Base-by-base conservation (phyloP, 2,797 vertebrate species). In the Tokudaia muenninki region DNA sequence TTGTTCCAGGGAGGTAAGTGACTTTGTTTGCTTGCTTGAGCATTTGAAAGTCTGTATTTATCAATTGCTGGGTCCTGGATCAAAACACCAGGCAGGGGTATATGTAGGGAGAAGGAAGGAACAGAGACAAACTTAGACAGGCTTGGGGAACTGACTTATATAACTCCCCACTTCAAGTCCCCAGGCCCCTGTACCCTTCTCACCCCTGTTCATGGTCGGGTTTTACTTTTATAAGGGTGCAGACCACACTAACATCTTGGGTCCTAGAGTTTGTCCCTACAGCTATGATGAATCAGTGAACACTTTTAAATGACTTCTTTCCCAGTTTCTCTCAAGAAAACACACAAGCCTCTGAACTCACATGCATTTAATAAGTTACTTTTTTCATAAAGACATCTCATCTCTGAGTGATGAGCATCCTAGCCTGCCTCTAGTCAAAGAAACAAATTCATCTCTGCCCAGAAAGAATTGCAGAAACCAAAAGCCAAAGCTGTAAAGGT, bases 341-440 rank as follows among this genome's bases (percentile, higher is more conserved):
- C 2, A 52, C 37, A 50, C 41, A 89, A 24, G 24, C 72, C 2
- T 74, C 78, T 87, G 37, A 96, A 80, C 63, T 92, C 74, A 96
- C 83, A 17, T 55, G 6, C 37, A 87, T 59, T 82, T 75, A 96
- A 63, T 59, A 78, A 50, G 22, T 59, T 92, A 57, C 87, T 83
- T 86, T 47, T 97, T 90, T 78, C 59, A 59, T 93, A 92, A 95
- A 34, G 70, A 77, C 47, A 57, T 91, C 83, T 94, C 87, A 83
- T 63, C 24, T 55, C 78, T 84, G 91, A 92, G 59, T 72, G 88
- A 94, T 88, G 81, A 83, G 57, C 93, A 61, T 61, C 61, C 74
- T 59, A 92, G 21, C 37, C 41, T 0, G 0, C 89, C 82, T 75
- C 1, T 67, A 57, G 44, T 70, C 0, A 17, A 87, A 61, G 70